Conservation (phyloP, 2,888 invertebrate genomes). For the Celastrina argiolus region DNA sequence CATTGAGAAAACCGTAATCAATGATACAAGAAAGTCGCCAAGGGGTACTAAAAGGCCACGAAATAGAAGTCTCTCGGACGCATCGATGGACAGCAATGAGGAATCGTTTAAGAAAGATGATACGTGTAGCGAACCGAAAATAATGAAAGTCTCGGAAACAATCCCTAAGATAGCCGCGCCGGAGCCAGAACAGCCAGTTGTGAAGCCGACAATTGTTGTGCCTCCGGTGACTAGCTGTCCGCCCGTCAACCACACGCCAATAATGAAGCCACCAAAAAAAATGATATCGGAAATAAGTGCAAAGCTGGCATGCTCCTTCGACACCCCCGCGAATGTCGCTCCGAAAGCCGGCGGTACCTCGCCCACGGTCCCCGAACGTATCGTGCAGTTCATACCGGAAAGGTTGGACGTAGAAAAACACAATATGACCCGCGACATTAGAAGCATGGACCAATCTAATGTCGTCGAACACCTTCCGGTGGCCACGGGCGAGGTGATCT, state of each 20-base stretch:
- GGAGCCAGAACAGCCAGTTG: slow-evolving; percentile 32
- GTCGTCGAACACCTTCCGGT: slow-evolving; percentile 4
- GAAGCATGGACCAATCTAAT: slow-evolving; percentile 11
- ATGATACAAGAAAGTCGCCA: slow-evolving; percentile 79
- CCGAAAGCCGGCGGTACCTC: slow-evolving; percentile 30
- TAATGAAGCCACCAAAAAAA: slow-evolving; percentile 65
- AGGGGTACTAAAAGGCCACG: slow-evolving; percentile 80
- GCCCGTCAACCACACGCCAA: slow-evolving; percentile 48
- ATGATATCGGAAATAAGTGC: slow-evolving; percentile 69
- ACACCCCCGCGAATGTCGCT: slow-evolving; percentile 46
- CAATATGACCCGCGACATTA: not conserved
- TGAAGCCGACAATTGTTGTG: slow-evolving; percentile 27
- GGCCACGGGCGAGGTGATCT: slow-evolving; percentile 11
- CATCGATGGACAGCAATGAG: slow-evolving; percentile 80
- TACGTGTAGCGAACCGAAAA: slow-evolving; percentile 46
- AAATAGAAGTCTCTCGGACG: slow-evolving; percentile 81
- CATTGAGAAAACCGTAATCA: slow-evolving; percentile 44
- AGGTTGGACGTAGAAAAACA: slow-evolving; percentile 11
- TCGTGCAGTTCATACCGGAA: slow-evolving; percentile 27
- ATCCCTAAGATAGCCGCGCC: slow-evolving; percentile 40
- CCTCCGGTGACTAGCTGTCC: slow-evolving; percentile 26
- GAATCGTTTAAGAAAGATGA: slow-evolving; percentile 63
- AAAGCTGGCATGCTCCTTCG: slow-evolving; percentile 58
- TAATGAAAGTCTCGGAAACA: slow-evolving; percentile 40
- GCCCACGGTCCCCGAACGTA: slow-evolving; percentile 32